Percentiles rank a stretch among this genome's conserved stretches.
These are phyloP conservation scores for Pelodiscus sinensis DNA, from an alignment of 2,113 vertebrate species.

Conservation along the genomic window DNA sequence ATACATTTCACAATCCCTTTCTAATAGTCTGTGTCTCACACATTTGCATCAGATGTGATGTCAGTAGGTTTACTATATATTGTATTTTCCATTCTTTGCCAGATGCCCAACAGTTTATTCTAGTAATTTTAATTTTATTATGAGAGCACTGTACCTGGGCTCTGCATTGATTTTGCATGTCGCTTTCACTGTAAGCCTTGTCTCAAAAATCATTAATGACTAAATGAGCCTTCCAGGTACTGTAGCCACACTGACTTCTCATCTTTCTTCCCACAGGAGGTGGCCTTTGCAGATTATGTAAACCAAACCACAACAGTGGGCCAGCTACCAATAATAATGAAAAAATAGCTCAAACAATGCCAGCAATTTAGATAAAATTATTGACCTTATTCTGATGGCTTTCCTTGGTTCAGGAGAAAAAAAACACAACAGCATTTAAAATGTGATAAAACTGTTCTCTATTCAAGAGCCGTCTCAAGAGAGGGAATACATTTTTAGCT, in stretches of 20 bases:
- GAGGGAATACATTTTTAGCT: neutral
- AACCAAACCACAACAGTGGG: conserved; percentile 33
- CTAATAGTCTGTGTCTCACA: neutral
- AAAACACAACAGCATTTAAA: neutral
- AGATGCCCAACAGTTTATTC: conserved; percentile 66
- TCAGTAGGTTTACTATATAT: conserved; percentile 37
- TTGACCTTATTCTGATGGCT: neutral
- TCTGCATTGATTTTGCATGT: conserved; percentile 45
- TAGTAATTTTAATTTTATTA: conserved; percentile 75
- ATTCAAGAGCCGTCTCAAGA: neutral
- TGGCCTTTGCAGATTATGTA: conserved; percentile 57
- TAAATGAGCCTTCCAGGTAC: conserved; percentile 73
- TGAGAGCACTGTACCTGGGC: conserved; percentile 34
- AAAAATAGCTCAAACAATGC: conserved; percentile 32
- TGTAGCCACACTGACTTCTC: conserved; percentile 60
- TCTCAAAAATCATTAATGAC: conserved; percentile 74
- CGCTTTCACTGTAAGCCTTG: conserved; percentile 50
- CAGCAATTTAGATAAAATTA: conserved; percentile 6
- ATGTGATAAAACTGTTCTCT: neutral
- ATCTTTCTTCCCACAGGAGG: conserved; percentile 67
- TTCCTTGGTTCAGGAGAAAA: neutral
- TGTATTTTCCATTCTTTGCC: conserved; percentile 60
- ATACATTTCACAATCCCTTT: neutral
- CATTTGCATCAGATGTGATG: conserved; percentile 37
- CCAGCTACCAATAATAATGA: neutral